These are phyloP conservation scores for Cardinalis cardinalis DNA, from an alignment of 2,113 vertebrate species.

Conservation along the genomic window DNA sequence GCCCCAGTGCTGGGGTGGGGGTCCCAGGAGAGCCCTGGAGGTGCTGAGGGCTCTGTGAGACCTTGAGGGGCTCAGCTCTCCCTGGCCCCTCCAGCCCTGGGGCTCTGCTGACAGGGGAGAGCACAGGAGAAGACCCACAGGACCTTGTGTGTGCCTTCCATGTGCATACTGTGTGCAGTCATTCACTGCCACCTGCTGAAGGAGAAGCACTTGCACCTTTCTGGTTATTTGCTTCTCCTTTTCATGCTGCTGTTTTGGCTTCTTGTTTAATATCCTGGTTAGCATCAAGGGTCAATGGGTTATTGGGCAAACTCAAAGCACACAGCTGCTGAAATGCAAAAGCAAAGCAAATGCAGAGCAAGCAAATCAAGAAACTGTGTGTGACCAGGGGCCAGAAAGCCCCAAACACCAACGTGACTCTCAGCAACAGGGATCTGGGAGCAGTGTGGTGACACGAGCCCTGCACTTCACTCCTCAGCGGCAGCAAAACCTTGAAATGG, in stretches of 20 bases:
- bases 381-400: neutral
- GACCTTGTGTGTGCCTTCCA: fast-evolving
- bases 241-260: neutral
- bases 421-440: neutral
- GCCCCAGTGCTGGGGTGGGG: fast-evolving
- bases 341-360: neutral
- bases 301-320: neutral
- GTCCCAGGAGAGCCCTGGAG: neutral
- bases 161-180: fast-evolving
- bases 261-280: neutral
- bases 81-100: neutral
- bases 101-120: neutral
- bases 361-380: neutral
- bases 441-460: neutral
- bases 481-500: neutral
- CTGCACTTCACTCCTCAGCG: fast-evolving
- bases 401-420: neutral
- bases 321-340: neutral
- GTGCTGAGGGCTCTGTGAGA: neutral
- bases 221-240: neutral
- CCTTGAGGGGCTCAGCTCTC: neutral
- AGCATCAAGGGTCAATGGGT: neutral
- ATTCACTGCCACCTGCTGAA: neutral
- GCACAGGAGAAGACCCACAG: neutral
- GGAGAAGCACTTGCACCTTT: neutral